Evolutionary conservation across 1,140 invertebrate genomes (phyloP).

Genomic region (Phymorhynchus buccinoides): DNA sequence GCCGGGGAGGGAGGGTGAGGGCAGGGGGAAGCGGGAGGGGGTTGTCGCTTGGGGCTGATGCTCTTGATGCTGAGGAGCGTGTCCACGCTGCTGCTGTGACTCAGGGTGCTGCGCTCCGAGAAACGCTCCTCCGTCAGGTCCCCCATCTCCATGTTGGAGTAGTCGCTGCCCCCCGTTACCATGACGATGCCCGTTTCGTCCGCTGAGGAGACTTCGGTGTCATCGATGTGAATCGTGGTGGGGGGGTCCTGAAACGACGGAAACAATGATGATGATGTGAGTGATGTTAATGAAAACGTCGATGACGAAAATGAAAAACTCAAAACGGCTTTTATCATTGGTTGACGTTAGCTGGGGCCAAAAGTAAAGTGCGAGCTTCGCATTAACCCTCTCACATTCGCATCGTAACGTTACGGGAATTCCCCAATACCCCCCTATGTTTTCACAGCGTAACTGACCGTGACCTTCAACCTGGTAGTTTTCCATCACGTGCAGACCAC

Average conservation of each 20-base stretch:
- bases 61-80: slow-evolving; percentile 67
- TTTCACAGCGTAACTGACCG: too few relatives aligned
- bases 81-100: slow-evolving; percentile 68
- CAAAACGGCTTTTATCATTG: too few relatives aligned
- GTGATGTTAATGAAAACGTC: too few relatives aligned
- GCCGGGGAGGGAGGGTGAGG: slow-evolving; percentile 14
- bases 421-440: too few relatives aligned
- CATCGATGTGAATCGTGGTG: slow-evolving; percentile 12
- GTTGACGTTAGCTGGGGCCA: too few relatives aligned
- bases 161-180: slow-evolving; percentile 60
- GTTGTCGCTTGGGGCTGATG: slow-evolving; percentile 58
- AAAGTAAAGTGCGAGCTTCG: too few relatives aligned
- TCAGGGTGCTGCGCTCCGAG: slow-evolving; percentile 65
- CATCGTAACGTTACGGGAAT: too few relatives aligned
- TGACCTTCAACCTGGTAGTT: too few relatives aligned
- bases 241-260: background rate
- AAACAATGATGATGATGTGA: too few relatives aligned
- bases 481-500: too few relatives aligned
- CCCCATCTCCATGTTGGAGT: slow-evolving; percentile 69
- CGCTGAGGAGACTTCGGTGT: slow-evolving; percentile 39
- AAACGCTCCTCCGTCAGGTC: slow-evolving; percentile 66
- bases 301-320: too few relatives aligned
- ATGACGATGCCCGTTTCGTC: slow-evolving; percentile 49
- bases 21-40: slow-evolving; percentile 31
- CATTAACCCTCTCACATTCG: too few relatives aligned